Evolutionary conservation across 2,113 vertebrate species (phyloP).

Genomic region (Limnothrissa miodon): DNA sequence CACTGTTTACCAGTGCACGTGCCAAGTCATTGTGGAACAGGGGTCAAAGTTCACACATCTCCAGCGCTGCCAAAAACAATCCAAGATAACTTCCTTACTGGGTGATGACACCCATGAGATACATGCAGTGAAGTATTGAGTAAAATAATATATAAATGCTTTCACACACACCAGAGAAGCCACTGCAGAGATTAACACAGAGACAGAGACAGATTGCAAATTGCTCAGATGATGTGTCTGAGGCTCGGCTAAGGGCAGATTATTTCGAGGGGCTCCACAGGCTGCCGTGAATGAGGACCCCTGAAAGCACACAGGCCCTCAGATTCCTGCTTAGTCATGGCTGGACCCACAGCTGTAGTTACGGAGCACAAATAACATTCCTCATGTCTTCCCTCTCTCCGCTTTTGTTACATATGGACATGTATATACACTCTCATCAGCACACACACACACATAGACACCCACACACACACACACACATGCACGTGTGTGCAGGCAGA

Average conservation of each 20-base stretch:
- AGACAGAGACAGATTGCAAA: not conserved
- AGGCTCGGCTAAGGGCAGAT: not conserved
- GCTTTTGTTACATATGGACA: not conserved
- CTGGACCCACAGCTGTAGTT: not conserved
- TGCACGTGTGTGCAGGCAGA: not conserved
- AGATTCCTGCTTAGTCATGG: not conserved
- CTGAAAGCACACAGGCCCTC: not conserved
- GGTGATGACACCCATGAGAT: not conserved
- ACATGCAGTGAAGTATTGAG: not conserved
- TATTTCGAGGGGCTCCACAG: not conserved
- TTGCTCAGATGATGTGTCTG: not conserved
- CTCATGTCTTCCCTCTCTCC: not conserved
- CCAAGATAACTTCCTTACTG: not conserved
- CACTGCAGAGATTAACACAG: not conserved
- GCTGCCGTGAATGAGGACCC: not conserved
- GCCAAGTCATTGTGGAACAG: not conserved
- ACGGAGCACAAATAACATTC: not conserved
- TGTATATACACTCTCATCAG: not conserved
- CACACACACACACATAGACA: not conserved
- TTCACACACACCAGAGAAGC: not conserved
- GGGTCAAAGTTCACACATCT: not conserved
- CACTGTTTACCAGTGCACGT: conserved; percentile 7
- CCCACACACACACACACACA: not conserved
- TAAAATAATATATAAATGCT: no score
- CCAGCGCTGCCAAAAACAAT: not conserved